Base-by-base conservation (phyloP, 23 tunicate genomes). In the Styela plicata region DNA sequence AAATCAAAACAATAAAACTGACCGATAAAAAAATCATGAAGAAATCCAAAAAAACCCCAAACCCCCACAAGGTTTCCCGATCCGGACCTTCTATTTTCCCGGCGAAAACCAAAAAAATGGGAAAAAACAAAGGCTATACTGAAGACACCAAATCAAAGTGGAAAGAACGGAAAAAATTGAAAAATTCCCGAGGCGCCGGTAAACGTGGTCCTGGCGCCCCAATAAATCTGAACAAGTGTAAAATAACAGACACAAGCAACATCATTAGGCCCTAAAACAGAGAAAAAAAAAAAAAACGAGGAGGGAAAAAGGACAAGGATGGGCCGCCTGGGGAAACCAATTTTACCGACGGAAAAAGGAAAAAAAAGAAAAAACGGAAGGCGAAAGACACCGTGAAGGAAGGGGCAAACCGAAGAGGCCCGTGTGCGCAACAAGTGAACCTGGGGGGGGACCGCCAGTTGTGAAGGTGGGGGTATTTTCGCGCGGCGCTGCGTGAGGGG, bases 41-140 rank as follows among this genome's bases (percentile, higher is more conserved):
- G 31, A 27, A 7, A 66, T 7, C 17, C 17, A 10, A 66, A 17
- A 7, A n/a, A n/a, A n/a, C n/a, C n/a, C n/a, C 10, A 66, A 10
- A 17, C 10, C 29, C 18, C 30, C 29, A 3, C 36, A 16, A 30
- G 35, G n/a, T n/a, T n/a, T 71, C 16, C 36, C 77, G 36, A 19
- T 71, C n/a, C 3, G 36, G 36, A 3, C 36, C 77, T 3, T 3
- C 5, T 3, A 71, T 71, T 71, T 16, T n/a, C n/a, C n/a, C 77
- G 5, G 77, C 77, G 3, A 71, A 71, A n/a, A n/a, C n/a, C n/a
- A 71, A 34, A 71, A 71, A 27, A 28, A 36, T 71, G 77, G 77
- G 77, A 71, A 17, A 71, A 18, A 21, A 32, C n/a, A n/a, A n/a
- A n/a, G n/a, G 37, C 29, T 71, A 71, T 32, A 20, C 13, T 44